A percentile compares a stretch with the other conserved stretches of the same genome.
These are phyloP conservation scores for Gila robusta DNA, from an alignment of 2,797 vertebrate genomes.

Conservation along the genomic window DNA sequence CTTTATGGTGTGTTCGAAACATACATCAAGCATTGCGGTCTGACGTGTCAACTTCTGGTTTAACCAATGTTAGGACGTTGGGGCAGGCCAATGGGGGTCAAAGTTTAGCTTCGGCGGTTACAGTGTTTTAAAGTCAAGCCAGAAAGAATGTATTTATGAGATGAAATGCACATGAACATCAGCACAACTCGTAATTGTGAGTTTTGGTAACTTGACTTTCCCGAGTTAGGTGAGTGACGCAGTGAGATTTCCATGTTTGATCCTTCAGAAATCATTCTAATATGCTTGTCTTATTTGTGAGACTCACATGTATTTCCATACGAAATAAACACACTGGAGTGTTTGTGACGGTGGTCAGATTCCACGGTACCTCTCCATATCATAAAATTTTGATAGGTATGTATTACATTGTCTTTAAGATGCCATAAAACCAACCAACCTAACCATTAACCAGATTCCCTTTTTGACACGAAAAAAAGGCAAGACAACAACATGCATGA, in stretches of 20 bases:
- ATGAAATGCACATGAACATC: too few species aligned
- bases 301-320: background rate
- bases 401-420: background rate
- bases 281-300: background rate
- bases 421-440: background rate
- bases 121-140: too few species aligned
- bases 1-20: background rate
- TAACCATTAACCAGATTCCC: background rate
- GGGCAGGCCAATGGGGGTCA: background rate
- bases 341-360: background rate
- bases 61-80: too few species aligned
- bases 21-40: too few species aligned
- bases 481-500: background rate
- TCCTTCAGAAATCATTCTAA: background rate
- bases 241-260: too few species aligned
- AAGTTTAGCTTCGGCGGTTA: too few species aligned
- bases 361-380: background rate
- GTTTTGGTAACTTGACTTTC: too few species aligned
- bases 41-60: too few species aligned
- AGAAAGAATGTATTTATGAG: too few species aligned
- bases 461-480: background rate
- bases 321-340: background rate
- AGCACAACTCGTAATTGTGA: too few species aligned
- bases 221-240: too few species aligned
- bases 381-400: background rate